Conservation (phyloP, 92 coral and sea anemone genomes). For the Porites cylindrica region DNA sequence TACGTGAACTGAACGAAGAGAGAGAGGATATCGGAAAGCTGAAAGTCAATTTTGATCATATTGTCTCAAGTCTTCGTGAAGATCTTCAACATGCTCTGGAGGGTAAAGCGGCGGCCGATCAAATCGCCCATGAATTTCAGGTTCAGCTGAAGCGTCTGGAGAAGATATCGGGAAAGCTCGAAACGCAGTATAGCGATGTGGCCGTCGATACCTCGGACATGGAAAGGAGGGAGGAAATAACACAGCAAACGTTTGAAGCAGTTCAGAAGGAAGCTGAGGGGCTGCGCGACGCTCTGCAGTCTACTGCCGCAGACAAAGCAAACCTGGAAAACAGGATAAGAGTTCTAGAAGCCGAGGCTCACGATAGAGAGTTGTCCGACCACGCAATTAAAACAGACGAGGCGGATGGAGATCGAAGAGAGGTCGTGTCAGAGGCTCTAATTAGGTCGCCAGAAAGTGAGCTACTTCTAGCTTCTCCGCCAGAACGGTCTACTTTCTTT, state of each 20-base stretch:
- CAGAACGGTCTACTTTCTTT: neutral
- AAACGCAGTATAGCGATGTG: constrained; percentile 31
- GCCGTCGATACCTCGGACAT: constrained; percentile 44
- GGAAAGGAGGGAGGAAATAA: constrained; percentile 4
- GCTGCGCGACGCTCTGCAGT: constrained; percentile 35
- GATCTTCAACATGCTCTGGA: constrained; percentile 87
- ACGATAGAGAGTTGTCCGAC: constrained; percentile 19
- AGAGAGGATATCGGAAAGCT: constrained; percentile 79
- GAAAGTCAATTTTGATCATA: constrained; percentile 82
- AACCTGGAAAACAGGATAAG: constrained; percentile 43
- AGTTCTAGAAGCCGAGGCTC: constrained; percentile 12
- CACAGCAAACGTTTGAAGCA: constrained; percentile 25
- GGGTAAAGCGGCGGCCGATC: constrained; percentile 83
- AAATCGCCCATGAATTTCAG: constrained; percentile 88
- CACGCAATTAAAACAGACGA: constrained; percentile 19
- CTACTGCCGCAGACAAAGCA: constrained; percentile 24
- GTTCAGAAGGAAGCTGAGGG: constrained; percentile 23
- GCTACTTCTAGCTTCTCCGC: neutral
- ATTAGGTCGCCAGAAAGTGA: constrained; percentile 33
- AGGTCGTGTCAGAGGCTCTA: constrained; percentile 26
- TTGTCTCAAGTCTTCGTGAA: constrained; percentile 89
- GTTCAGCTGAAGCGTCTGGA: constrained; percentile 65
- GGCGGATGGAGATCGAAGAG: constrained; percentile 24
- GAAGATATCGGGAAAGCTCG: constrained; percentile 27
- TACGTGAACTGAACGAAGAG: constrained; percentile 62